These are phyloP conservation scores for Camponotus pennsylvanicus DNA, from an alignment of 1,140 invertebrate genomes.

Conservation along the genomic window DNA sequence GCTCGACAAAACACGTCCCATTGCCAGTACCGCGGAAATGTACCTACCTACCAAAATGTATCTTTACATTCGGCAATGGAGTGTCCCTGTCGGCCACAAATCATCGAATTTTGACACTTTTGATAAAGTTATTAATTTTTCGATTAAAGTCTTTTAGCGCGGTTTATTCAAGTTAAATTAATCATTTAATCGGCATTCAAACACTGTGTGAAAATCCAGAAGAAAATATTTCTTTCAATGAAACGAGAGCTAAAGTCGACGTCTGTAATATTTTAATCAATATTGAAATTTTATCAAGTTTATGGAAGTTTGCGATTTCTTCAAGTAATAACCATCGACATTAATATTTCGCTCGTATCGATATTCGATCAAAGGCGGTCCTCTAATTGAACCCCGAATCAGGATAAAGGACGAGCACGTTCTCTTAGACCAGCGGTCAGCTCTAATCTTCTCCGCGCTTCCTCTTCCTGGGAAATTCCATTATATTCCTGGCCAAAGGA, in stretches of 20 bases:
- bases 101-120: neutral
- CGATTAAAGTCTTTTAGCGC: too few species aligned
- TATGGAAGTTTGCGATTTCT: too few species aligned
- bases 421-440: constrained; percentile 30
- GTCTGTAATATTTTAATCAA: neutral
- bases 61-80: neutral
- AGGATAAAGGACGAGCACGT: constrained; percentile 17
- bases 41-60: neutral
- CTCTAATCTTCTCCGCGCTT: constrained; percentile 41
- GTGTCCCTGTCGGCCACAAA: neutral
- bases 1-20: neutral
- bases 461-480: constrained; percentile 49
- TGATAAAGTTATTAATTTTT: neutral
- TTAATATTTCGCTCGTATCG: constrained; percentile 2
- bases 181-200: too few species aligned
- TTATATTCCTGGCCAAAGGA: constrained; percentile 53
- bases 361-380: constrained; percentile 20
- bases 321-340: too few species aligned
- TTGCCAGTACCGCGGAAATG: constrained; percentile 12
- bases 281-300: too few species aligned
- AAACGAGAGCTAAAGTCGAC: neutral
- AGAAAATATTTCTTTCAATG: neutral
- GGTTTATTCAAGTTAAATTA: too few species aligned
- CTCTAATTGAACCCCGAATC: constrained; percentile 8
- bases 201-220: too few species aligned